These are phyloP conservation scores for Agonopterix heracliana DNA, from an alignment of 2,888 invertebrate species.

Conservation along the genomic window DNA sequence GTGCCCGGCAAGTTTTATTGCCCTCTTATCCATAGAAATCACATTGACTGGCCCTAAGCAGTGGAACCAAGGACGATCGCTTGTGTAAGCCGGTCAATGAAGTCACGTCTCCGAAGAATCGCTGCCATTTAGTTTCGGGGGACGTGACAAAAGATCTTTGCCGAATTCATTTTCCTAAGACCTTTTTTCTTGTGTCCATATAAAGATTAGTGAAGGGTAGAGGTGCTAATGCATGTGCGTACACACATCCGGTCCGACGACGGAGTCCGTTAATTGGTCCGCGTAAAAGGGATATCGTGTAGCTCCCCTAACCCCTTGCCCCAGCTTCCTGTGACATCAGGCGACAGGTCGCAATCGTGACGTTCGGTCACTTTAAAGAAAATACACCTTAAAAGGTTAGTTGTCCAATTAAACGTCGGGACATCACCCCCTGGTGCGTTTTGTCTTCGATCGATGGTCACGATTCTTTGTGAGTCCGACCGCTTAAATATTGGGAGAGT, in stretches of 20 bases:
- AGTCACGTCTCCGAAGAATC: conserved; percentile 38
- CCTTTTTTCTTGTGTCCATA: conserved; percentile 44
- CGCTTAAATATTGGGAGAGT: conserved; percentile 2
- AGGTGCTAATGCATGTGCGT: conserved; percentile 71
- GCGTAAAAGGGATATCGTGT: conserved; percentile 76
- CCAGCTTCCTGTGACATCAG: conserved; percentile 49
- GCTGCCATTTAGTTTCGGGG: conserved; percentile 21
- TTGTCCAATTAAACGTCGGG: conserved; percentile 42
- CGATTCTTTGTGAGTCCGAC: conserved; percentile 24
- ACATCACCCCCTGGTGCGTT: conserved; percentile 35
- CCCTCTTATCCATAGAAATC: conserved; percentile 39
- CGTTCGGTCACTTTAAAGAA: conserved; percentile 37
- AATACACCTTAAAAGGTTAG: conserved; percentile 38
- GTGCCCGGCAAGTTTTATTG: conserved; percentile 44
- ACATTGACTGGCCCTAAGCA: conserved; percentile 25
- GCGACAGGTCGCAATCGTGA: conserved; percentile 43
- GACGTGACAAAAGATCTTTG: conserved; percentile 38
- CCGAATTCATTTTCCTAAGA: conserved; percentile 41
- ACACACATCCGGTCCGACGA: conserved; percentile 66
- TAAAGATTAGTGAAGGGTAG: conserved; percentile 66
- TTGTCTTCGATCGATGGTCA: conserved; percentile 36
- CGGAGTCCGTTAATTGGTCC: conserved; percentile 71
- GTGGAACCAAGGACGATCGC: conserved; percentile 51
- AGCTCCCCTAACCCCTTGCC: conserved; percentile 42
- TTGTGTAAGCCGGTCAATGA: conserved; percentile 44